Conservation (phyloP, 2,797 vertebrate genomes). For the Megalops cyprinoides region DNA sequence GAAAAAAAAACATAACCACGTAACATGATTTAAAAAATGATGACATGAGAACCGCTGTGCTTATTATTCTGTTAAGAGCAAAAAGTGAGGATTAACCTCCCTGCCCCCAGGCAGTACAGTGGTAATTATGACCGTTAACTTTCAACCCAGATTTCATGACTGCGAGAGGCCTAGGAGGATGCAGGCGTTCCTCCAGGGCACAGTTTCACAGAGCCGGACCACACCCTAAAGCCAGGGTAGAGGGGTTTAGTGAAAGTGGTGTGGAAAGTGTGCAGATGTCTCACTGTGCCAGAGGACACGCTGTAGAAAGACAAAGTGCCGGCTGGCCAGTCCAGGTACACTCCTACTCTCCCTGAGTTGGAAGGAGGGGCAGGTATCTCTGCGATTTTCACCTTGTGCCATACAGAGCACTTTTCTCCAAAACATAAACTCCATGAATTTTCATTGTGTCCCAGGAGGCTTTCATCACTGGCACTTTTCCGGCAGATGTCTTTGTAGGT, state of each 20-base stretch:
- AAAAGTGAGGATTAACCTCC: too few relatives aligned
- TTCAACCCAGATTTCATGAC: too few relatives aligned
- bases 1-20: too few relatives aligned
- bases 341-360: neutral
- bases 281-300: conserved; percentile 14
- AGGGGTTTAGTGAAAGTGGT: conserved; percentile 21
- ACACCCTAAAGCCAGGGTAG: conserved; percentile 25
- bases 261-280: conserved; percentile 39
- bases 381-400: neutral
- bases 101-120: too few relatives aligned
- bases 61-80: too few relatives aligned
- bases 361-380: neutral
- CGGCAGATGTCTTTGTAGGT: neutral
- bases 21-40: too few relatives aligned
- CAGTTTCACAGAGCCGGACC: too few relatives aligned
- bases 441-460: conserved; percentile 21
- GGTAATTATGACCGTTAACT: too few relatives aligned
- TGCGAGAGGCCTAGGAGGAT: too few relatives aligned
- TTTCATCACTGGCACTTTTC: neutral
- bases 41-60: too few relatives aligned
- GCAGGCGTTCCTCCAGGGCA: too few relatives aligned
- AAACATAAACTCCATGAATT: conserved; percentile 30
- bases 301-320: conserved; percentile 39
- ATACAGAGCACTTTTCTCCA: neutral
- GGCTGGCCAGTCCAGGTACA: conserved; percentile 39